Evolutionary conservation across 2,113 vertebrate species (phyloP).

Genomic region (Hippocampus abdominalis): DNA sequence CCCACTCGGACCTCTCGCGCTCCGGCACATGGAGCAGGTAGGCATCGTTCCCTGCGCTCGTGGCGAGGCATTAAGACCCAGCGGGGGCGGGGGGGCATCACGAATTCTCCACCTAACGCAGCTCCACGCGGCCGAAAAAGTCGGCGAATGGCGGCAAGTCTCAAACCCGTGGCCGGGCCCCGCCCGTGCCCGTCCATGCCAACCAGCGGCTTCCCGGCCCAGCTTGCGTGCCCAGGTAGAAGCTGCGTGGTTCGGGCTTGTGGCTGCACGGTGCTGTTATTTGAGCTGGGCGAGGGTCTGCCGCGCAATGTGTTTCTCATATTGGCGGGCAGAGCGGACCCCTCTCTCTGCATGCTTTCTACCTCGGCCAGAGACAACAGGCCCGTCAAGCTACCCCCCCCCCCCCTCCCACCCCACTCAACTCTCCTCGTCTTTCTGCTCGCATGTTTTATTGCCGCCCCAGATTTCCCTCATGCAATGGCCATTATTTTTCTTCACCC

Average conservation of each 20-base stretch:
- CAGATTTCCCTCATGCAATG: constrained; percentile 55
- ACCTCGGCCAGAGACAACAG: constrained; percentile 64
- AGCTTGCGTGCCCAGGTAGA: constrained; percentile 81
- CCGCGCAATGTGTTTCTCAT: constrained; percentile 77
- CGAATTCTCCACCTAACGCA: constrained; percentile 24
- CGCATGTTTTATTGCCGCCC: constrained; percentile 60
- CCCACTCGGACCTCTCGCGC: constrained; percentile 75
- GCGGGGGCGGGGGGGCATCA: neutral
- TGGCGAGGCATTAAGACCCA: no score
- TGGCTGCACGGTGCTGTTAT: constrained; percentile 55
- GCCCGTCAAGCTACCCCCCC: constrained; percentile 51
- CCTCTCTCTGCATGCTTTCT: constrained; percentile 65
- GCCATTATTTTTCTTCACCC: constrained; percentile 45
- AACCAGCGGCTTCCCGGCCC: constrained; percentile 64
- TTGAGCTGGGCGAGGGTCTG: constrained; percentile 75
- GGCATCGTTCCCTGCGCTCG: neutral
- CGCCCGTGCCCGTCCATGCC: constrained; percentile 61
- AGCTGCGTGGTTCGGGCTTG: constrained; percentile 17
- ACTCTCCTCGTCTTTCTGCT: constrained; percentile 22
- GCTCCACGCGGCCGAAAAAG: constrained; percentile 69
- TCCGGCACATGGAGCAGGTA: constrained; percentile 69
- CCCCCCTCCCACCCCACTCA: constrained; percentile 39
- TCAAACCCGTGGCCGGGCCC: constrained; percentile 68
- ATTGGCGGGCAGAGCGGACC: constrained; percentile 31
- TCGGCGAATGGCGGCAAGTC: constrained; percentile 51